These are phyloP conservation scores for Coenonympha arcania DNA, from an alignment of 2,888 invertebrate species.

Conservation along the genomic window DNA sequence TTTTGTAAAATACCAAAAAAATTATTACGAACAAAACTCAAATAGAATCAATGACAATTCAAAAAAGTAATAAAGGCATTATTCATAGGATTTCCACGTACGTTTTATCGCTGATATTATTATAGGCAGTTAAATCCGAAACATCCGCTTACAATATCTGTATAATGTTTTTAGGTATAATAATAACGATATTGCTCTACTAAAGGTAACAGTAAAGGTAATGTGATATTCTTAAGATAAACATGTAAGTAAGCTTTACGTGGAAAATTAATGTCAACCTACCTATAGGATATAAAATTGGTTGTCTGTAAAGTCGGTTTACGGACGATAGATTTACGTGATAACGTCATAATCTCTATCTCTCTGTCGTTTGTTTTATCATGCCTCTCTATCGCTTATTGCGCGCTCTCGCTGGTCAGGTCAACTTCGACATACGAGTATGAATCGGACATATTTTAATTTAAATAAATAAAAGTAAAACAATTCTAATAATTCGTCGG, in stretches of 20 bases:
- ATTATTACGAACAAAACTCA: background rate
- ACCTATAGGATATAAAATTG: too few relatives aligned
- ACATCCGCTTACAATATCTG: constrained; percentile 11
- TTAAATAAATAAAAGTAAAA: background rate
- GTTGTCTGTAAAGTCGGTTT: too few relatives aligned
- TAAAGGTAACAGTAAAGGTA: background rate
- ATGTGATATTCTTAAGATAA: too few relatives aligned
- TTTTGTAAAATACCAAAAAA: background rate
- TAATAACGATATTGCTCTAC: background rate
- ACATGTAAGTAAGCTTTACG: too few relatives aligned
- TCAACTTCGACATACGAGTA: too few relatives aligned
- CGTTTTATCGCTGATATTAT: constrained; percentile 24
- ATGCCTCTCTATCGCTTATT: too few relatives aligned
- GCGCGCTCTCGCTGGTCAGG: too few relatives aligned
- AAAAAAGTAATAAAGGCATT: constrained; percentile 16
- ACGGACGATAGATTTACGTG: too few relatives aligned
- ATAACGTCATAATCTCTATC: too few relatives aligned
- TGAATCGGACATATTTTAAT: background rate
- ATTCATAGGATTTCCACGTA: constrained; percentile 23
- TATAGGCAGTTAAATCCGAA: constrained; percentile 21
- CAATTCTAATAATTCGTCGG: background rate
- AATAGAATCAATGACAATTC: background rate
- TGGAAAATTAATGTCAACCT: too few relatives aligned
- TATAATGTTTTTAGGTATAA: background rate
- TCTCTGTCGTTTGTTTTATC: too few relatives aligned